Evolutionary conservation across 1,140 invertebrate species (phyloP).

Genomic region (Nasonia vitripennis): DNA sequence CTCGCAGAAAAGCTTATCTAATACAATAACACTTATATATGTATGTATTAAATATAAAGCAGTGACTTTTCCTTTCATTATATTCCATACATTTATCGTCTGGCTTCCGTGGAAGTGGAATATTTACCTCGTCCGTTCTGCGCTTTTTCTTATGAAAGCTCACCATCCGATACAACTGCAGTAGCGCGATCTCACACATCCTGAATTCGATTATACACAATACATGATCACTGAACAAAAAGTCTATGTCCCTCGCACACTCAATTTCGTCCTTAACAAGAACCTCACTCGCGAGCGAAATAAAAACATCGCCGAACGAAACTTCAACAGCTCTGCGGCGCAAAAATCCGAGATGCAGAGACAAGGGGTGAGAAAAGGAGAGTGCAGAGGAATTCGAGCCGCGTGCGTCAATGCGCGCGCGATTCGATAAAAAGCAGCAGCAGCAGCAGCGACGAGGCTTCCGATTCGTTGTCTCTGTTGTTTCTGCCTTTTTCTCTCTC

Average conservation of each 20-base stretch:
- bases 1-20: too few species aligned
- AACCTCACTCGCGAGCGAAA: background rate
- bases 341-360: background rate
- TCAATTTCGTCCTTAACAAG: background rate
- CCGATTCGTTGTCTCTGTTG: background rate
- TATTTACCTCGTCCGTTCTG: background rate
- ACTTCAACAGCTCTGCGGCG: background rate
- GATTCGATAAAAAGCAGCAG: conserved; percentile 50
- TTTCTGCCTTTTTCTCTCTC: background rate
- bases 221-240: background rate
- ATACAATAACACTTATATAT: too few species aligned
- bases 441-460: background rate
- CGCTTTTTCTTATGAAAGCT: background rate
- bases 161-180: background rate
- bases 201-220: background rate
- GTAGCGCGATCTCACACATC: background rate
- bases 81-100: too few species aligned
- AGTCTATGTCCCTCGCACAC: background rate
- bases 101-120: too few species aligned
- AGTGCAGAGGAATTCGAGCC: conserved; percentile 1
- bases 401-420: conserved; percentile 54
- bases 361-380: conserved; percentile 12
- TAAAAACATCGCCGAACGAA: background rate
- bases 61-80: too few species aligned
- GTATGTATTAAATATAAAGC: too few species aligned